A percentile compares a stretch with the other conserved stretches of the same genome.
These are phyloP conservation scores for Rhagoletis pomonella DNA, from an alignment of 1,140 invertebrate species.

Conservation along the genomic window DNA sequence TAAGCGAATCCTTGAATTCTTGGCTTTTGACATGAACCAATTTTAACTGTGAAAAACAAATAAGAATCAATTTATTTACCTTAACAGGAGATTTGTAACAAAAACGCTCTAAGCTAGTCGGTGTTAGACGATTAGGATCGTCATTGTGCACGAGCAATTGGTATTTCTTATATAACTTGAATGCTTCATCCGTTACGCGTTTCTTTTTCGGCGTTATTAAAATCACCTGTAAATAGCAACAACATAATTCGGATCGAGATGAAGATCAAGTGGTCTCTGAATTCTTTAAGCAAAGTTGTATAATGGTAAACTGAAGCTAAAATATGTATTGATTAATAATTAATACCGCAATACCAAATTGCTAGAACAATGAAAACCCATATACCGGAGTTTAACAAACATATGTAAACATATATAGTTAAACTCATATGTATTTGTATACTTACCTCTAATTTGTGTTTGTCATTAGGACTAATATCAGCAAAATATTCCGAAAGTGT, in stretches of 20 bases:
- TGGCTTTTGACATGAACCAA: slow-evolving; percentile 65
- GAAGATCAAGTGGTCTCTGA: not conserved
- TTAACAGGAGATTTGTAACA: slow-evolving; percentile 89
- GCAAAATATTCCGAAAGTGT: slow-evolving; percentile 84
- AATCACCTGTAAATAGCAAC: slow-evolving; percentile 79
- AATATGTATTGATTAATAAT: not conserved
- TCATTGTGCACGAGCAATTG: slow-evolving; percentile 92
- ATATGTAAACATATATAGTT: not conserved
- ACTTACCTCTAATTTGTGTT: slow-evolving; percentile 85
- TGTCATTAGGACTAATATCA: slow-evolving; percentile 77
- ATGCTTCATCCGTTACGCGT: slow-evolving; percentile 79
- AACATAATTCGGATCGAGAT: not conserved
- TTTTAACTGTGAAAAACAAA: slow-evolving; percentile 62
- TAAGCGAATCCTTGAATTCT: slow-evolving; percentile 65
- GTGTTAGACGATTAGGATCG: slow-evolving; percentile 81
- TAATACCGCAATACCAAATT: slow-evolving; percentile 15
- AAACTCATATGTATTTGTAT: not conserved
- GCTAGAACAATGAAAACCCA: slow-evolving; percentile 29
- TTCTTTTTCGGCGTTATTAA: slow-evolving; percentile 80
- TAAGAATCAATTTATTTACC: slow-evolving; percentile 76
- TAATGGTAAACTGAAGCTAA: not conserved
- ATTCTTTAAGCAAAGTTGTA: not conserved
- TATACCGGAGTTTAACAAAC: not conserved
- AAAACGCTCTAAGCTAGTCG: slow-evolving; percentile 87
- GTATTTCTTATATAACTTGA: slow-evolving; percentile 90